A percentile compares a stretch with the other conserved stretches of the same genome.
These are phyloP conservation scores for Spinus olivaceus DNA, from an alignment of 2,797 vertebrate species.

Conservation along the genomic window DNA sequence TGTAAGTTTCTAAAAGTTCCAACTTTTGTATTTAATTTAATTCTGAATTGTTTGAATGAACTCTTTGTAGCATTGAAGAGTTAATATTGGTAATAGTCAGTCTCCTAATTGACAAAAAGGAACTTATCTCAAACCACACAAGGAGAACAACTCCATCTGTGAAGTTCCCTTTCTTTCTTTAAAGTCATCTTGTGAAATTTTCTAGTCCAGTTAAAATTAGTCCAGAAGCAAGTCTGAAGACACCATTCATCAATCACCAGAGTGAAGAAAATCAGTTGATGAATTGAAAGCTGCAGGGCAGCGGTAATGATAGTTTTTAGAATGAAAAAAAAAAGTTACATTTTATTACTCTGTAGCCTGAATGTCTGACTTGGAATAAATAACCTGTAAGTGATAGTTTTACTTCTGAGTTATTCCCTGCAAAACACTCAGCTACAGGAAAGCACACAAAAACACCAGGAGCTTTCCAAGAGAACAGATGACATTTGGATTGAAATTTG, in stretches of 20 bases:
- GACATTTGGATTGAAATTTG: neutral
- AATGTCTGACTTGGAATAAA: neutral
- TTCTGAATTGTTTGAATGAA: neutral
- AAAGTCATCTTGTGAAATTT: neutral
- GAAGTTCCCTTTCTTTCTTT: neutral
- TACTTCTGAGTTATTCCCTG: neutral
- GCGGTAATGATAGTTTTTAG: neutral
- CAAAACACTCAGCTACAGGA: neutral
- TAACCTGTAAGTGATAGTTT: neutral
- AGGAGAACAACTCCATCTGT: neutral
- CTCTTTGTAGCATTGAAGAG: neutral
- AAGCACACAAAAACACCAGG: neutral
- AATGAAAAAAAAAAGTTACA: neutral
- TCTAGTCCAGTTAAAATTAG: neutral
- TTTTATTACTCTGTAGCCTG: neutral
- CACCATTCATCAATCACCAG: neutral
- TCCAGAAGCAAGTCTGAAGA: neutral
- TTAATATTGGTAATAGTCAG: neutral
- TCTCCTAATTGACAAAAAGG: neutral
- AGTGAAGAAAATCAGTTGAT: neutral
- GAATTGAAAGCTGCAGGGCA: neutral
- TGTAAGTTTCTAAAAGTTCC: neutral
- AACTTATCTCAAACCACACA: neutral
- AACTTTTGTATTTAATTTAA: neutral
- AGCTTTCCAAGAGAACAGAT: neutral